These are phyloP conservation scores for Danio choprae DNA, from an alignment of 2,797 vertebrate species.

Conservation along the genomic window DNA sequence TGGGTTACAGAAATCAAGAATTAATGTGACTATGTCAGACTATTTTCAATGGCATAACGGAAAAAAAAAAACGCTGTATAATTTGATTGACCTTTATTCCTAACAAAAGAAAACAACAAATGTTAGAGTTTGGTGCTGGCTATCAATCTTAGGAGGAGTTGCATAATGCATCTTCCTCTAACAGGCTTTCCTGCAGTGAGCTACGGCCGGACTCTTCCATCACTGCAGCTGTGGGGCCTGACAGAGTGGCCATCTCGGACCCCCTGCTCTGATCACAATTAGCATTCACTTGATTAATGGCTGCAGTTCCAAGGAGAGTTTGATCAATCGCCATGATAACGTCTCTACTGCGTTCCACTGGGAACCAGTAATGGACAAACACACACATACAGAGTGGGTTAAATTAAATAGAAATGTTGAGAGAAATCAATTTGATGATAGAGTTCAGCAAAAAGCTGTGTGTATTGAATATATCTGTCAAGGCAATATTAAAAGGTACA, in stretches of 20 bases:
- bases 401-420: conserved; percentile 42
- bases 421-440: conserved; percentile 21
- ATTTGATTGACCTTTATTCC: conserved; percentile 56
- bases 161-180: conserved; percentile 57
- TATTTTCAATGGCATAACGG: conserved; percentile 14
- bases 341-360: conserved; percentile 14
- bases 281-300: conserved; percentile 54
- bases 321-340: conserved; percentile 48
- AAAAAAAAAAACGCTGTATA: conserved; percentile 12
- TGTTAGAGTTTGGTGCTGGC: conserved; percentile 15
- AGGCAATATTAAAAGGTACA: conserved; percentile 10
- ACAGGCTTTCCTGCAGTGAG: conserved; percentile 54
- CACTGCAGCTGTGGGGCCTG: conserved; percentile 39
- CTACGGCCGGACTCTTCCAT: conserved; percentile 36
- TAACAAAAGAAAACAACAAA: conserved; percentile 54
- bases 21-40: conserved; percentile 8
- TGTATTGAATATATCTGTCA: neutral
- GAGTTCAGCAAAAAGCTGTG: conserved; percentile 8
- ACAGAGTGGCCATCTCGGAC: conserved; percentile 39
- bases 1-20: conserved; percentile 12
- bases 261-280: conserved; percentile 52
- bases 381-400: conserved; percentile 21
- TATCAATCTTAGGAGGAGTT: conserved; percentile 41
- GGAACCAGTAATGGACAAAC: conserved; percentile 18
- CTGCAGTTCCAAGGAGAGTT: conserved; percentile 30